Percentiles rank a stretch among this genome's conserved stretches.
Conservation (phyloP, 2,888 invertebrate genomes). For the Argyresthia albistria region DNA sequence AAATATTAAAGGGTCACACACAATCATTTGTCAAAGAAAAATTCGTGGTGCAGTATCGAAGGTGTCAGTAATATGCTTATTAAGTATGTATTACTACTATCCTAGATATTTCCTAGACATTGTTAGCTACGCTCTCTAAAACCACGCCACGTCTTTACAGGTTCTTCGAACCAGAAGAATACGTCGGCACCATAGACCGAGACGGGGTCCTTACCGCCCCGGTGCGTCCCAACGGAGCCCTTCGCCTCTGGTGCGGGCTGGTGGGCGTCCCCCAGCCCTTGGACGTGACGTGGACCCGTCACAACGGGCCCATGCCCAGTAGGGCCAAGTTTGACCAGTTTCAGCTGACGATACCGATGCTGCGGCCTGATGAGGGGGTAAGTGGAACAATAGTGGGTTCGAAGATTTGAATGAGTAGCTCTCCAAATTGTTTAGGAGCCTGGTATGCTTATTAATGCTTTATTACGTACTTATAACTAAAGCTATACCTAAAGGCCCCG, state of each 20-base stretch:
- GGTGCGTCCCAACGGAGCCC: conserved; percentile 33
- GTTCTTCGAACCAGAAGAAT: conserved; percentile 54
- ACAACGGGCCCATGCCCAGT: conserved; percentile 57
- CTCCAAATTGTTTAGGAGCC: too few species aligned
- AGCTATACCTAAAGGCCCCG: too few species aligned
- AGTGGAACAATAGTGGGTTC: conserved; percentile 6
- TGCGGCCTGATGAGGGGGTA: conserved; percentile 48
- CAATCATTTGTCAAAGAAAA: too few species aligned
- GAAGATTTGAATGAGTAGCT: too few species aligned
- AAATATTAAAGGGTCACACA: too few species aligned
- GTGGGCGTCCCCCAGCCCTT: conserved; percentile 74
- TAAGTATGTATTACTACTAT: too few species aligned
- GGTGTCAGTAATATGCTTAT: too few species aligned
- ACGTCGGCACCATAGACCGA: conserved; percentile 41
- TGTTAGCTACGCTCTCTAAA: background rate
- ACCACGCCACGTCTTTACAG: conserved; percentile 21
- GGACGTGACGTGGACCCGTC: conserved; percentile 69
- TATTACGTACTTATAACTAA: too few species aligned
- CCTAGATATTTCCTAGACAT: too few species aligned
- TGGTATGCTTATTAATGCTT: too few species aligned
- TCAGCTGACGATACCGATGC: conserved; percentile 50
- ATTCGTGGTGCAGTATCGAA: too few species aligned
- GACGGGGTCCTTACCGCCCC: conserved; percentile 43
- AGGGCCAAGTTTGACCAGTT: conserved; percentile 32
- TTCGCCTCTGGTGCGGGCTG: conserved; percentile 77